Evolutionary conservation across 2,888 invertebrate species (phyloP).

Genomic region (Dolichomitus sp.): DNA sequence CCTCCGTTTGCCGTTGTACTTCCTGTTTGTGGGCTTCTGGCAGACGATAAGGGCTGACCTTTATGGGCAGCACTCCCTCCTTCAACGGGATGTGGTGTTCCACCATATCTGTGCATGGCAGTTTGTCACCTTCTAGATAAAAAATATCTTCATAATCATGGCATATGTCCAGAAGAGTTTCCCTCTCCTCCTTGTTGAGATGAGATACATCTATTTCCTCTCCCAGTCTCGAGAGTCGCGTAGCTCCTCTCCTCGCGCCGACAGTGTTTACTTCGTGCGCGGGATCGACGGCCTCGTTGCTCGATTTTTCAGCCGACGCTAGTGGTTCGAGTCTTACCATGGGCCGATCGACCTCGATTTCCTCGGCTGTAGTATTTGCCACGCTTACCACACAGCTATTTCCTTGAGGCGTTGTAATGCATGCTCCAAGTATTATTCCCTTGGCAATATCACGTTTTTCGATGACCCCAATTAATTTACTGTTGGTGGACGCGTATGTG

Average conservation of each 20-base stretch:
- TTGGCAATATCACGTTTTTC: too few relatives aligned
- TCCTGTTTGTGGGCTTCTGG: not conserved
- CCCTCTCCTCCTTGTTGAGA: not conserved
- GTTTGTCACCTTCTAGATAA: not conserved
- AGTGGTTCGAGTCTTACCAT: not conserved
- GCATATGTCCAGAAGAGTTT: not conserved
- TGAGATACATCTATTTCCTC: not conserved
- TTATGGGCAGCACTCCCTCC: too few relatives aligned
- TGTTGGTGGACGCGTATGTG: too few relatives aligned
- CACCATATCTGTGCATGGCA: not conserved
- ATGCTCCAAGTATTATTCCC: not conserved
- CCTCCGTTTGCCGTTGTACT: not conserved
- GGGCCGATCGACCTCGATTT: not conserved
- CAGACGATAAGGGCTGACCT: too few relatives aligned
- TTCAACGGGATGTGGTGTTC: not conserved
- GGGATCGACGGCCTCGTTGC: not conserved
- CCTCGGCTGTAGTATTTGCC: not conserved
- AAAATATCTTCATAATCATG: constrained; percentile 9
- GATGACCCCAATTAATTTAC: too few relatives aligned
- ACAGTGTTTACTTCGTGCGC: not conserved
- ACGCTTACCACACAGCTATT: constrained; percentile 12
- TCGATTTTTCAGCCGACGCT: not conserved
- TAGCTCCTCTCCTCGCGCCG: not conserved
- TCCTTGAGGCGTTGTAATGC: not conserved
- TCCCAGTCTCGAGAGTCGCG: not conserved